These are phyloP conservation scores for Furcifer pardalis DNA, from an alignment of 2,797 vertebrate species.

Conservation along the genomic window DNA sequence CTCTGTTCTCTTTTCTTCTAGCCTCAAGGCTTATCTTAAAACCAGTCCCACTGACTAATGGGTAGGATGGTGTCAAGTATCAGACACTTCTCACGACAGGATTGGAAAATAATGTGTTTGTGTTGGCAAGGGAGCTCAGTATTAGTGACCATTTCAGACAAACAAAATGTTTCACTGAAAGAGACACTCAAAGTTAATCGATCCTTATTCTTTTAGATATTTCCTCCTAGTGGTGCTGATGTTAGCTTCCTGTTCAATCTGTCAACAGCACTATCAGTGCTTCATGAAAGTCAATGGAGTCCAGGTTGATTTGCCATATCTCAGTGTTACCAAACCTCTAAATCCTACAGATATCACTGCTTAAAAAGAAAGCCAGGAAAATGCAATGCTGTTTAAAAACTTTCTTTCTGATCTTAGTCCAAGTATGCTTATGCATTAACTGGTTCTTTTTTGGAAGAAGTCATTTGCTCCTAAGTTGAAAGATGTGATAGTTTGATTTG, in stretches of 20 bases:
- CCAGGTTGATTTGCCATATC: neutral
- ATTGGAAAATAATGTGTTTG: neutral
- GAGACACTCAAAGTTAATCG: neutral
- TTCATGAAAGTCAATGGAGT: neutral
- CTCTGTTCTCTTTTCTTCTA: conserved; percentile 3
- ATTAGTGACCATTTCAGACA: neutral
- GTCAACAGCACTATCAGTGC: neutral
- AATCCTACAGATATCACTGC: neutral
- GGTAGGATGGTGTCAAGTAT: neutral
- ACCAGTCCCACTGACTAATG: neutral
- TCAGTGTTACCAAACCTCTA: neutral
- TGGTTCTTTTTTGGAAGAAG: neutral
- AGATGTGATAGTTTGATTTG: neutral
- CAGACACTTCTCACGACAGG: neutral
- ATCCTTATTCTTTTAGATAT: neutral
- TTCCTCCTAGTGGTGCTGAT: rapidly evolving
- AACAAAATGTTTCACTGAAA: neutral
- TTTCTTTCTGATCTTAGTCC: neutral
- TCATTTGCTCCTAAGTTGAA: neutral
- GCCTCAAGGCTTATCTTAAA: neutral
- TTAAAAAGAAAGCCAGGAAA: neutral
- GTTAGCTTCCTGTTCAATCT: conserved; percentile 16
- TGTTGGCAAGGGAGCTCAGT: neutral
- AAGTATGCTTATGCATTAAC: neutral
- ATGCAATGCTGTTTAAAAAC: neutral